Evolutionary conservation across 2,113 vertebrate species (phyloP).

Genomic region (Protobothrops mucrosquamatus): DNA sequence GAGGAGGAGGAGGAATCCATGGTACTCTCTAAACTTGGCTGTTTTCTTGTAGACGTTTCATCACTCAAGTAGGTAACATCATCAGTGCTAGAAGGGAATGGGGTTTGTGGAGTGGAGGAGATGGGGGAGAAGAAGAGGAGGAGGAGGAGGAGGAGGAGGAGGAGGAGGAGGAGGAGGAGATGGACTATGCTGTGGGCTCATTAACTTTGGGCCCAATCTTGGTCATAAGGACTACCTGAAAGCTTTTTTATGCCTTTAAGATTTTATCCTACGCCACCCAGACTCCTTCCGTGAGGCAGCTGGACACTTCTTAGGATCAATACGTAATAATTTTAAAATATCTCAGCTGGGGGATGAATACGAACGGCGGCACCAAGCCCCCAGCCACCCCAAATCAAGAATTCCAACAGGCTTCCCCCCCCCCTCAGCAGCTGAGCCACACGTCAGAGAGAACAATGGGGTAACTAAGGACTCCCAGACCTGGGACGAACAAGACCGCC

Average conservation of each 20-base stretch:
- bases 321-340: background rate
- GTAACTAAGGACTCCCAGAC: conserved; percentile 7
- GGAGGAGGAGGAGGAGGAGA: too few species aligned
- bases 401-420: fast-evolving
- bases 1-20: too few species aligned
- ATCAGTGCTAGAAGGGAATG: too few species aligned
- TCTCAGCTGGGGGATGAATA: background rate
- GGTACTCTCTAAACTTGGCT: too few species aligned
- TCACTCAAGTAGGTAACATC: too few species aligned
- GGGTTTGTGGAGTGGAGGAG: too few species aligned
- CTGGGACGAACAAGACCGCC: conserved; percentile 4
- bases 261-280: background rate
- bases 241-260: background rate
- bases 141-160: too few species aligned
- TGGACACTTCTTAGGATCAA: background rate
- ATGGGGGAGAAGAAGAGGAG: too few species aligned
- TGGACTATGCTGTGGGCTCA: background rate
- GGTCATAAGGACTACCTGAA: too few species aligned
- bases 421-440: background rate
- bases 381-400: background rate
- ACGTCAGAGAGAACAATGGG: conserved; percentile 5
- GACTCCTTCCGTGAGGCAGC: background rate
- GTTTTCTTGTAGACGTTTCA: too few species aligned
- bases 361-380: background rate
- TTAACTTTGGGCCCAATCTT: background rate